phyloP scores from a whole-genome alignment of 2,113 vertebrate species.

The Urocynchramus pylzowi region DNA sequence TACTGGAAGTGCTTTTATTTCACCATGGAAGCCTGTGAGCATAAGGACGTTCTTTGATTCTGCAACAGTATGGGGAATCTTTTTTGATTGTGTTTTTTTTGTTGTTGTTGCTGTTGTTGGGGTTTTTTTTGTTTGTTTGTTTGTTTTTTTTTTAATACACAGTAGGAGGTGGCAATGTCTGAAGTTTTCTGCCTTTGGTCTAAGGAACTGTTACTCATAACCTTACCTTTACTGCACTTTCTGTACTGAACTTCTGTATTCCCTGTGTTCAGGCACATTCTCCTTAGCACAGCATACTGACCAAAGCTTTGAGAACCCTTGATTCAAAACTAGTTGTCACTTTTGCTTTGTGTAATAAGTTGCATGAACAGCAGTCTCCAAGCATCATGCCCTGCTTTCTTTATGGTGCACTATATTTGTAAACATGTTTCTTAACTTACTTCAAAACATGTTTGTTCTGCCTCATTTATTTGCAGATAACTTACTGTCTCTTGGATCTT shows the following conservation, averaged over 20 bases:
- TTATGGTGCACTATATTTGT: conserved; percentile 74
- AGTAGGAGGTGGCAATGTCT: background rate
- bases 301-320: background rate
- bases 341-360: conserved; percentile 27
- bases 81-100: background rate
- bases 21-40: background rate
- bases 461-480: conserved; percentile 87
- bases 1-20: background rate
- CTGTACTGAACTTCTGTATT: background rate
- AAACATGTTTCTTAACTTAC: conserved; percentile 80
- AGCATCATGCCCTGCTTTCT: conserved; percentile 58
- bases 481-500: conserved; percentile 81
- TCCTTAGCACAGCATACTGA: background rate
- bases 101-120: background rate
- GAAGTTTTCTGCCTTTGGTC: background rate
- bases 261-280: background rate
- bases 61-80: background rate
- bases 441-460: conserved; percentile 82
- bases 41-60: background rate
- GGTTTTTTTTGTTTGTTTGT: accelerated
- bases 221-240: background rate
- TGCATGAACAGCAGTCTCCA: conserved; percentile 53
- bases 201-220: background rate
- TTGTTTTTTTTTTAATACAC: background rate
- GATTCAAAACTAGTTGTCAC: background rate